Evolutionary conservation across 2,888 invertebrate genomes (phyloP), one percentile per base, ranked within the genome.

Genomic region (Odontomyia ornata): DNA sequence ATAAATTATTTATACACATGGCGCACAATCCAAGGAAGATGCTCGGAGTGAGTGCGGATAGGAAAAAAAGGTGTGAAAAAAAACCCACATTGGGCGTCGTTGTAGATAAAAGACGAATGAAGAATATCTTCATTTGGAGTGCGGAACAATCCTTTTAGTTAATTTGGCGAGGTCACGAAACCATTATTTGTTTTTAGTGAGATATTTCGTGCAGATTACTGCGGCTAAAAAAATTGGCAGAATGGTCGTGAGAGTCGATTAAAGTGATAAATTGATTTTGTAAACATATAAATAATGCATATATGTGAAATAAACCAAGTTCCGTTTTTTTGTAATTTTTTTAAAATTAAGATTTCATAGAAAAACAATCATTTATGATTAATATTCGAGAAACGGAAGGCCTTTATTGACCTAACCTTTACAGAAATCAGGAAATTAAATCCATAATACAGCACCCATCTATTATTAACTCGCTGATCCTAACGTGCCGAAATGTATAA

Each of bases 1-100:
- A 71, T 71, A 25, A 71, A 71, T 47, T 27, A 25, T 71, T 52
- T 71, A 21, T 27, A 21, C 67, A 47, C 71, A 47, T 27, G 64
- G 18, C 11, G 57, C 25, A 25, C 25, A 21, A 60, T 21, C 25
- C 52, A 15, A 3, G 3, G 36, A 36, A 36, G 36, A 36, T 36
- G 9, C 36, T 3, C 36, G 52, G 15, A 18, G 52, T 15, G 52
- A 18, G 52, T 52, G 18, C 18, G 52, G 52, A 13, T n/a, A 52
- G 52, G 52, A 52, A 18, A 52, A 60, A 60, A 25, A 13, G 23
- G 4, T 56, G 9, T 4, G 25, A 21, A 4, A 18, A 60, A 60
- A 25, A 60, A 25, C 18, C 18, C n/a, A 60, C 21, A 9, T 21
- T 23, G 57, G 25, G 25, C 21, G 23, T 9, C 57, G 25, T 23